Base-by-base conservation (phyloP, 2,797 vertebrate species). In the Sylvilagus floridanus region DNA sequence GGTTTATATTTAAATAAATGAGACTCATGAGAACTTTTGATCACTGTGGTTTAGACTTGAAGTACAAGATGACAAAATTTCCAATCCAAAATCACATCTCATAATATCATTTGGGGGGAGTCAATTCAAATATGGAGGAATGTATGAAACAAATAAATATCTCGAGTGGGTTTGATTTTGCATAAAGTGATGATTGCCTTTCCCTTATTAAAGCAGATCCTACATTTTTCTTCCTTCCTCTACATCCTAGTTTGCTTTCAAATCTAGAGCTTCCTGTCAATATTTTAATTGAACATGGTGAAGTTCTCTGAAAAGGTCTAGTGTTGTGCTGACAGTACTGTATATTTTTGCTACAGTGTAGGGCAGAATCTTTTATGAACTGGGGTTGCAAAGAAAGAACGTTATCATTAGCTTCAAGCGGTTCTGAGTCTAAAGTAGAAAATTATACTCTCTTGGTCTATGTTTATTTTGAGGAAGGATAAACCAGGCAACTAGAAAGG, bases 11-110 rank as follows among this genome's bases (percentile, higher is more conserved):
- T 79, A 89, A 87, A 2, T 81, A 52, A 28, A 62, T 42, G 0
- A 87, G 79, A 94, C 52, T 8, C 14, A 0, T 75, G 37, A 86
- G 32, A 68, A 47, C 68, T 7, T 81, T 78, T 88, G 2, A 63
- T 94, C 83, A 50, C n/a, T 84, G 10, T 60, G 30, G 4, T 28
- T 96, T 88, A 86, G 65, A 76, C 35, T 73, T 17, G 3, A 95
- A 5, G 22, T 37, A 73, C n/a, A 88, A 84, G 19, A 35, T 76
- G 6, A 35, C 47, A 0, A 3, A 2, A 47, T 13, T 26, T 88
- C 2, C 47, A 95, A 2, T 82, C 4, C 88, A 77, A 90, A 83
- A 35, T n/a, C 0, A 81, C 12, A 77, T 65, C 93, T 94, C 28
- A 90, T 0, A 22, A 42, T 85, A 13, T 21, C 35, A 26, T 88